phyloP scores from a whole-genome alignment of 2,888 invertebrate genomes.

The Caenorhabditis macrosperma region DNA sequence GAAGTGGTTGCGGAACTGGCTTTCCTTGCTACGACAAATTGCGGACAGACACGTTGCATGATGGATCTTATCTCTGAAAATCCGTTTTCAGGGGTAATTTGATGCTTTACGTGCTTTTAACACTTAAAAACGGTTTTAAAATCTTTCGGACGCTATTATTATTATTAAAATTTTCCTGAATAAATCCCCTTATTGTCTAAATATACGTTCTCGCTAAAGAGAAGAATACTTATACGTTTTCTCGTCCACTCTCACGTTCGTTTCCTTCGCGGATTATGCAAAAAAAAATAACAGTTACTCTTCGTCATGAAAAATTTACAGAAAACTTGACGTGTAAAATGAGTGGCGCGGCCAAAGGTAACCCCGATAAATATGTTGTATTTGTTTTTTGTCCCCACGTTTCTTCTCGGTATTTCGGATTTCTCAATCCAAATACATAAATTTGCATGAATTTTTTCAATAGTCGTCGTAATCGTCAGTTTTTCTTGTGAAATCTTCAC shows the following conservation, averaged over 20 bases:
- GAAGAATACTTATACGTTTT: no score
- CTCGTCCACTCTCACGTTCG: neutral
- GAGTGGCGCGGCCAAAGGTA: conserved; percentile 29
- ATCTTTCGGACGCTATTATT: no score
- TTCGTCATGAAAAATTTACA: neutral
- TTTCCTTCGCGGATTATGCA: no score
- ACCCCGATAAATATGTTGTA: conserved; percentile 8
- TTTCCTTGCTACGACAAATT: neutral
- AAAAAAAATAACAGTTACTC: no score
- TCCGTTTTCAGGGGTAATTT: neutral
- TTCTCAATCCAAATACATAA: neutral
- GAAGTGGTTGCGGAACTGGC: conserved; percentile 13
- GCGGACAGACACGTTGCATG: conserved; percentile 42
- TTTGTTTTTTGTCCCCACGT: conserved; percentile 3
- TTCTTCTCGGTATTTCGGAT: no score
- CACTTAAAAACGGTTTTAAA: no score
- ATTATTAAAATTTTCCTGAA: no score
- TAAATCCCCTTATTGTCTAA: no score
- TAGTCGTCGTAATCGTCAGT: neutral
- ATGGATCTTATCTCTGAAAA: neutral
- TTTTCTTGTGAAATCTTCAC: neutral
- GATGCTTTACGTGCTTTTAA: no score
- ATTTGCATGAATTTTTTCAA: conserved; percentile 25
- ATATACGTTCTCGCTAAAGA: no score
- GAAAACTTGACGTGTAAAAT: conserved; percentile 16